Base-by-base conservation (phyloP, 2,888 invertebrate species). In the Nomada lathburiana region DNA sequence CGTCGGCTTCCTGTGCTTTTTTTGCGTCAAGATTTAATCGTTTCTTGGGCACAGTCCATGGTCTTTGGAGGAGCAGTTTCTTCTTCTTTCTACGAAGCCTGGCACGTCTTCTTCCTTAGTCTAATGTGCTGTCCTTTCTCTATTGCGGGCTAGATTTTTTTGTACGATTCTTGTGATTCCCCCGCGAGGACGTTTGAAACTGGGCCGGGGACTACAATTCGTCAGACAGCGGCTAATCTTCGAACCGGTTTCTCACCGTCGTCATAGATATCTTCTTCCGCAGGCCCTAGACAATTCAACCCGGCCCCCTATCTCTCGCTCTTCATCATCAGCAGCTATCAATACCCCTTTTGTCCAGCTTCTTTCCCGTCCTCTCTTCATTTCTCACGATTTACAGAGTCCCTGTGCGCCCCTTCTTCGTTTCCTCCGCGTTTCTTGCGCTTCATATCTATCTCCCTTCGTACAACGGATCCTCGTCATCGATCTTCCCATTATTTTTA, bases 401-500 rank as follows among this genome's bases (percentile, higher is more conserved):
- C 29, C n/a, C n/a, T 50, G 36, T 7, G 36, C 7, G 36, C 36
- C 5, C 36, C 60, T 50, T 20, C 18, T 50, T 47, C 52, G 4
- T 47, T 13, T n/a, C 16, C 42, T 18, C 44, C 44, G 11, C 50
- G 23, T 18, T 11, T 18, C 47, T 18, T 29, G 52, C 9, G 50
- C 55, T 44, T 65, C n/a, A 29, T 20, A 55, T 50, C 55, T 60
- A 13, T 67, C 75, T 57, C 62, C 55, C 73, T 53, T 70, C 44
- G 2, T 50, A 18, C 9, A 63, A 13, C 13, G 42, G 23, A 74
- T 83, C 67, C 68, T 63, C 50, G 26, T 23, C 71, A 78, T 83
- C 71, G 83, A 83, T 82, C 70, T 69, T 68, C 5, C 67, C 67
- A 77, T 83, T 74, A 70, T 78, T 78, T 83, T 83, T 75, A 78